Conservation (phyloP, 2,888 invertebrate genomes). For the Julus scandinavius region DNA sequence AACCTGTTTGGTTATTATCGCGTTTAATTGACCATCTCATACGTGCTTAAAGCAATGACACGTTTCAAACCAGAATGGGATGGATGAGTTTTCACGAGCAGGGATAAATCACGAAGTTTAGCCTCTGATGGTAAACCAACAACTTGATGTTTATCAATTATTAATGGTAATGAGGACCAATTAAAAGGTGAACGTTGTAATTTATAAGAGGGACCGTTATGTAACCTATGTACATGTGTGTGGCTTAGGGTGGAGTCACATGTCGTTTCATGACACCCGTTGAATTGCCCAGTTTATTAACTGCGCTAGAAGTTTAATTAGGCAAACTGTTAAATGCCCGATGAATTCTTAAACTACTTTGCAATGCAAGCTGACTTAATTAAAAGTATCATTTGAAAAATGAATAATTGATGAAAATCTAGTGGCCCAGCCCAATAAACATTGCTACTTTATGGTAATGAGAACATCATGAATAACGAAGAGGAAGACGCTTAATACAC, state of each 20-base stretch:
- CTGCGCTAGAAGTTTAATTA: not conserved
- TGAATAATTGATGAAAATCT: slow-evolving; percentile 20
- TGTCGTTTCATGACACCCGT: not conserved
- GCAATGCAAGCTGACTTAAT: not conserved
- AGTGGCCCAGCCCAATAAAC: not conserved
- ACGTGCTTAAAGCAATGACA: not conserved
- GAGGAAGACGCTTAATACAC: not conserved
- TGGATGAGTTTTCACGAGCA: not conserved
- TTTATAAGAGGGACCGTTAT: not conserved
- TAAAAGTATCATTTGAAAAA: not conserved
- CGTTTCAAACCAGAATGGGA: not conserved
- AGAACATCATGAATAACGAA: not conserved
- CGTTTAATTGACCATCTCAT: not conserved
- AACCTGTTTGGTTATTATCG: not conserved
- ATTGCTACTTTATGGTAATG: not conserved
- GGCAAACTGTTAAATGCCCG: not conserved
- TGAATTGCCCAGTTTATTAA: not conserved
- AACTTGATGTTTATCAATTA: not conserved
- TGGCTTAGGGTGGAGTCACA: not conserved
- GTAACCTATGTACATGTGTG: not conserved
- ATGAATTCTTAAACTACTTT: slow-evolving; percentile 19
- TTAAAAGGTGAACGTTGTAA: slow-evolving; percentile 1
- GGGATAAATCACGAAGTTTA: not conserved
- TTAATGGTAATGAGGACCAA: slow-evolving; percentile 14
- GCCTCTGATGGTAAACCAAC: not conserved